These are phyloP conservation scores for Budorcas taxicolor DNA, from an alignment of 2,113 vertebrate genomes.

Conservation along the genomic window DNA sequence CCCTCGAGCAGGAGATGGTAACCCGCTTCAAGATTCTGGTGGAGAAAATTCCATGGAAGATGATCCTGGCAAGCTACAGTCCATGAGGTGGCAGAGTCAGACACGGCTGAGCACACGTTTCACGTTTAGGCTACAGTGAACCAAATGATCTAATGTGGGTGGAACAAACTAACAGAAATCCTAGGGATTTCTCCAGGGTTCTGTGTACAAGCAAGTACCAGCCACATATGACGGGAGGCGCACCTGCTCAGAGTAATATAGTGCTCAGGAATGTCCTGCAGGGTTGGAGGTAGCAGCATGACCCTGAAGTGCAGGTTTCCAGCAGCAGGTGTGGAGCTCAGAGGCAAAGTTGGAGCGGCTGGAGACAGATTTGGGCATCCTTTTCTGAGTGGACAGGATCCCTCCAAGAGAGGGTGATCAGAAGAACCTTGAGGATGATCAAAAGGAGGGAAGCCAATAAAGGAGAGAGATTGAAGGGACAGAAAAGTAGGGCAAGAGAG, in stretches of 20 bases:
- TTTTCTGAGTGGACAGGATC: neutral
- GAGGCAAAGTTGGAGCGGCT: neutral
- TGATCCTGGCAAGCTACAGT: neutral
- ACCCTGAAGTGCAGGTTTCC: neutral
- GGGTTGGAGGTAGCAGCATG: neutral
- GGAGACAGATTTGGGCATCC: neutral
- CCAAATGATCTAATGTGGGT: neutral
- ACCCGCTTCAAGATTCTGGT: neutral
- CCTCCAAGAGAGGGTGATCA: neutral
- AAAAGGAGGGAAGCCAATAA: neutral
- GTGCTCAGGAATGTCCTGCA: neutral
- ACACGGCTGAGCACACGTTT: neutral
- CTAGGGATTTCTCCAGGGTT: neutral
- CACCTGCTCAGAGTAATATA: neutral
- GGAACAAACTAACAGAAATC: neutral
- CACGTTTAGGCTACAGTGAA: neutral
- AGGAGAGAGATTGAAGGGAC: neutral
- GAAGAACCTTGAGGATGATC: neutral
- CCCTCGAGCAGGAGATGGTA: neutral
- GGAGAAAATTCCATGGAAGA: neutral
- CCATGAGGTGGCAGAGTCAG: neutral
- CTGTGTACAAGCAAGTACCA: neutral
- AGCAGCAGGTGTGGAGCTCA: neutral
- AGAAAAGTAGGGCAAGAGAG: neutral
- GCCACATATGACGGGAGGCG: fast-evolving